phyloP scores from a whole-genome alignment of 2,888 invertebrate species.

The Plebejus melissa region DNA sequence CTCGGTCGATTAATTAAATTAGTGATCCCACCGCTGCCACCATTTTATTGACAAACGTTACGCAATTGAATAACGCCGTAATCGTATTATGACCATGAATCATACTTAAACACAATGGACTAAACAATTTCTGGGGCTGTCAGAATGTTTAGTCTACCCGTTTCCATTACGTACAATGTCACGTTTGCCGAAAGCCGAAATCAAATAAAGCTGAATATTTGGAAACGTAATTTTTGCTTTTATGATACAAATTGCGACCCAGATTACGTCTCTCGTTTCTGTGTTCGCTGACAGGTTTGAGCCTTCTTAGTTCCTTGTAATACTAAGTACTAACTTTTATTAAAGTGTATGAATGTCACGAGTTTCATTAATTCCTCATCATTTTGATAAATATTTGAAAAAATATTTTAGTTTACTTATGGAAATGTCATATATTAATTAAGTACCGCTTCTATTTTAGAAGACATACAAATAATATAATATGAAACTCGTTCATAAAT shows the following conservation, averaged over 20 bases:
- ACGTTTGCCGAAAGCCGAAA: conserved; percentile 15
- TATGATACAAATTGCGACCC: conserved; percentile 16
- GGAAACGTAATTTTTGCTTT: conserved; percentile 7
- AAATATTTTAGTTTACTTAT: not conserved
- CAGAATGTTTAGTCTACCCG: conserved; percentile 22
- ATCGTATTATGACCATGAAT: conserved; percentile 21
- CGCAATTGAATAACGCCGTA: conserved; percentile 5
- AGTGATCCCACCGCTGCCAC: conserved; percentile 4
- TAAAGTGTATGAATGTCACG: not conserved
- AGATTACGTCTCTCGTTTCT: conserved; percentile 19
- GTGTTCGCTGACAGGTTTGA: conserved; percentile 19
- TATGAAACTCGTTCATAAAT: too few relatives aligned
- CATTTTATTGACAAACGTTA: conserved; percentile 12
- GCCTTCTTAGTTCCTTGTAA: not conserved
- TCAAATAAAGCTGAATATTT: conserved; percentile 25
- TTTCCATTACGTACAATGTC: conserved; percentile 15
- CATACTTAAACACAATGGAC: conserved; percentile 9
- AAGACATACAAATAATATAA: too few relatives aligned
- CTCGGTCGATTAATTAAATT: conserved; percentile 9
- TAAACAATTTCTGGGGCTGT: conserved; percentile 5
- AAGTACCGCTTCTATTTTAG: too few relatives aligned
- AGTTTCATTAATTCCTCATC: not conserved
- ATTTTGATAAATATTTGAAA: not conserved
- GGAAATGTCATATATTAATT: too few relatives aligned
- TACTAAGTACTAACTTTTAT: conserved; percentile 2